Evolutionary conservation across 2,113 vertebrate genomes (phyloP), one percentile per base, ranked within the genome.

Genomic region (Eulemur rufifrons): DNA sequence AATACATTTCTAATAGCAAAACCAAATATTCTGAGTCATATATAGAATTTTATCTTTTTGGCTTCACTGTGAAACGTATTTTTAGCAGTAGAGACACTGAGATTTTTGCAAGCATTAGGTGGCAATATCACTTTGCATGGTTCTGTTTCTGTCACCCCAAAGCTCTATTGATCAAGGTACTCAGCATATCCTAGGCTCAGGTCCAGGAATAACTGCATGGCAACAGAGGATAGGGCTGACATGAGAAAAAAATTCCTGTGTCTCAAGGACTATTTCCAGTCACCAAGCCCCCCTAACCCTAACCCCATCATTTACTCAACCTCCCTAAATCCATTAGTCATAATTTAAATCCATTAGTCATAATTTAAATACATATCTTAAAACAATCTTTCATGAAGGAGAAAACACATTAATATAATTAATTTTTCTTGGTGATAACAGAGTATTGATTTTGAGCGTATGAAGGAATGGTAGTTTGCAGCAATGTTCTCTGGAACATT

Each of bases 71-170:
- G n/a, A 76, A 2, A 47, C 39, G 56, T 23, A 32, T 71, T 50
- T 74, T 85, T 37, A 81, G 34, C 2, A 17, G 37, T 4, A 59
- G 12, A 76, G 12, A 34, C 13, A 69, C 9, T 14, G 4, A 84
- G 29, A 50, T 50, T 8, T 59, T 39, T 61, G 32, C 18, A 83
- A 64, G 13, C 1, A 10, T 5, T 42, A 2, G 13, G 52, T 29
- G 6, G 17, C 11, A 59, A 11, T 6, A 2, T 1, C 34, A 59
- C 29, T 39, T 54, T 25, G 18, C 8, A 4, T 39, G 45, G n/a
- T n/a, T n/a, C n/a, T n/a, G n/a, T n/a, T n/a, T n/a, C 0, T 68
- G 1, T 74, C 37, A 34, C 2, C n/a, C 11, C 47, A 29, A 47
- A 45, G 77, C 10, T 63, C 37, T 54, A 8, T 34, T 32, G 66